phyloP scores from a whole-genome alignment of 2,888 invertebrate genomes.

The Epirrita christyi region DNA sequence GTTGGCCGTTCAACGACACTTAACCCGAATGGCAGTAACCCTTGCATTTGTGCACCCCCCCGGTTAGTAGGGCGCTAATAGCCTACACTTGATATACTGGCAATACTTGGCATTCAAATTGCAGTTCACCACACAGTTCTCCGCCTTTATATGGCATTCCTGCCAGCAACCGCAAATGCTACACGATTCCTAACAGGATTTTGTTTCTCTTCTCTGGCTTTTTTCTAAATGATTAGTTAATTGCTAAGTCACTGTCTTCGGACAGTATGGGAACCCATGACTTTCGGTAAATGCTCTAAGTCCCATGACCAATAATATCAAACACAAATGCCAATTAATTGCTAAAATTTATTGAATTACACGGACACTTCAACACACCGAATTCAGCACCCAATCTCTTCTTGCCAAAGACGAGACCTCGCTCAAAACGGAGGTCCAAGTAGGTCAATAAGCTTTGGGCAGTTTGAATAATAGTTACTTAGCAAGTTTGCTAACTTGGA shows the following conservation, averaged over 20 bases:
- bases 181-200: too few relatives aligned
- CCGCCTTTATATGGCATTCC: too few relatives aligned
- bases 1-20: constrained; percentile 74
- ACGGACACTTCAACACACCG: too few relatives aligned
- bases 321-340: not conserved
- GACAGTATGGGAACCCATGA: too few relatives aligned
- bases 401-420: constrained; percentile 6
- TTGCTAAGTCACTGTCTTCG: too few relatives aligned
- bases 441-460: constrained; percentile 52
- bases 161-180: too few relatives aligned
- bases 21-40: constrained; percentile 69
- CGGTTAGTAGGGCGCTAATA: constrained; percentile 47
- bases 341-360: not conserved
- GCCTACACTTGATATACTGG: constrained; percentile 36
- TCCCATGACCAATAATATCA: too few relatives aligned
- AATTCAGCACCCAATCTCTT: not conserved
- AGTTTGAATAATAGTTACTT: constrained; percentile 29
- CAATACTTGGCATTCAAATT: constrained; percentile 9
- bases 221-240: too few relatives aligned
- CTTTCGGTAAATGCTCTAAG: too few relatives aligned
- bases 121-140: not conserved
- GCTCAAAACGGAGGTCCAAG: constrained; percentile 37
- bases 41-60: constrained; percentile 43
- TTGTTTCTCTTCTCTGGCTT: too few relatives aligned
- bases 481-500: constrained; percentile 60